phyloP scores from a whole-genome alignment of 1,140 invertebrate genomes.

The Portunus trituberculatus region DNA sequence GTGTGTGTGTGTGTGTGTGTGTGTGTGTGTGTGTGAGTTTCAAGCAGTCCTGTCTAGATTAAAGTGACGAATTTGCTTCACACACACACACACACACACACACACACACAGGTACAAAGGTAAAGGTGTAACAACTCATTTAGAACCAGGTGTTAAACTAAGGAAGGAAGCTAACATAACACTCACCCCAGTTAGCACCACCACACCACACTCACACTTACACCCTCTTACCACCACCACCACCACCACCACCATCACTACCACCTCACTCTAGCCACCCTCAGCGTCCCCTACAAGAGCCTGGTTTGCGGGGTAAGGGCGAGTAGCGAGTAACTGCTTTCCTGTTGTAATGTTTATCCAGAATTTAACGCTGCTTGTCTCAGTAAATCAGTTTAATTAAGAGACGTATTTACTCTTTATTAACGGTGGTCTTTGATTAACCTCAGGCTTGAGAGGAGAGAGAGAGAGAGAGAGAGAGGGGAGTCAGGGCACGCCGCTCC shows the following conservation, averaged over 20 bases:
- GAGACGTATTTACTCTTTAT: conserved; percentile 71
- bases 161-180: too few species aligned
- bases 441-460: not conserved
- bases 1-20: conserved; percentile 20
- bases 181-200: not conserved
- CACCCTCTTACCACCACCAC: not conserved
- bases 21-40: conserved; percentile 6
- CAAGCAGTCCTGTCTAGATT: too few species aligned
- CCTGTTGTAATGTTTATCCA: conserved; percentile 65
- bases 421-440: conserved; percentile 65
- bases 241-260: not conserved
- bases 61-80: too few species aligned
- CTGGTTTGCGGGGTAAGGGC: not conserved
- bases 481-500: not conserved
- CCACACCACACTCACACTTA: not conserved
- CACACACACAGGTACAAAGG: too few species aligned
- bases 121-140: too few species aligned
- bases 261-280: not conserved
- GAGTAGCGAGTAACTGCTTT: conserved; percentile 48
- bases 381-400: conserved; percentile 70
- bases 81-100: too few species aligned
- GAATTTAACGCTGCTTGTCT: conserved; percentile 71
- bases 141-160: too few species aligned
- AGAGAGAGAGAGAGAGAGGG: not conserved
- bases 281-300: not conserved